phyloP scores from a whole-genome alignment of 2,888 invertebrate species.

The Hypselothyrea guttata region DNA sequence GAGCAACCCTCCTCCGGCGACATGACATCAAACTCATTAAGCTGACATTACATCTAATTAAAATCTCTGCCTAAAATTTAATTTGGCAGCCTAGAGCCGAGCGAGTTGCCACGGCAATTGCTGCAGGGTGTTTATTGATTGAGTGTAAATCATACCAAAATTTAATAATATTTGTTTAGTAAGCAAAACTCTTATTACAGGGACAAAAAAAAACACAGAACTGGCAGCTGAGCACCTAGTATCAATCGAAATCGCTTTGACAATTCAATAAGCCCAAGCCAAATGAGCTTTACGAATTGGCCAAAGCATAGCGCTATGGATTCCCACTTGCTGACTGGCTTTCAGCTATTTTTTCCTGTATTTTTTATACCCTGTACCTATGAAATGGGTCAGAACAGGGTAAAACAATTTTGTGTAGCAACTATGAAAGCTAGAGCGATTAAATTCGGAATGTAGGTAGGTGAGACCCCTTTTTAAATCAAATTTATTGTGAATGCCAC shows the following conservation, averaged over 20 bases:
- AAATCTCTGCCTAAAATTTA: constrained; percentile 53
- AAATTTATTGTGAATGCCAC: too few species aligned
- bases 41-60: constrained; percentile 66
- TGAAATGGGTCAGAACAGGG: too few species aligned
- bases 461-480: too few species aligned
- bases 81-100: constrained; percentile 40
- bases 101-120: background rate
- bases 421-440: too few species aligned
- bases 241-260: constrained; percentile 25
- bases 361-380: too few species aligned
- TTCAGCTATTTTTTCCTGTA: too few species aligned
- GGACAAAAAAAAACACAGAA: too few species aligned
- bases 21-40: constrained; percentile 57
- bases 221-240: background rate
- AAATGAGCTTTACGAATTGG: constrained; percentile 34
- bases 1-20: constrained; percentile 16
- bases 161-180: background rate
- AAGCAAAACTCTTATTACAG: background rate
- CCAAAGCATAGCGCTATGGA: constrained; percentile 2
- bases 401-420: too few species aligned
- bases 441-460: too few species aligned
- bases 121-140: background rate
- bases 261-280: constrained; percentile 50
- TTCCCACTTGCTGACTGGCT: background rate
- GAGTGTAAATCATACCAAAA: background rate